phyloP scores from a whole-genome alignment of 1,140 invertebrate genomes.

The Nasonia vitripennis region DNA sequence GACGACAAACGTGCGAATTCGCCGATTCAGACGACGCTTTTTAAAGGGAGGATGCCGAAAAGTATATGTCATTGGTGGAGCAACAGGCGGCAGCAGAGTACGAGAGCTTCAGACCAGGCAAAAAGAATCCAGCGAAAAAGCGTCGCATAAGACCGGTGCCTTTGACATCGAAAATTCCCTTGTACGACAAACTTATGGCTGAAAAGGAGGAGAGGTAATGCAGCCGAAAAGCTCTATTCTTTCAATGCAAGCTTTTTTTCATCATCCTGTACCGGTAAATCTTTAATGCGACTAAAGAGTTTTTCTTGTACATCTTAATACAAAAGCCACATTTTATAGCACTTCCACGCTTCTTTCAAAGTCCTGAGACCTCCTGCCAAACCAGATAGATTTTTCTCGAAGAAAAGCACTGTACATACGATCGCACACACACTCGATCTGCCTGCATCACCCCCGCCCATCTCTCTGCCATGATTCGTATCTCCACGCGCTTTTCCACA shows the following conservation, averaged over 20 bases:
- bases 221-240: background rate
- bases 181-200: constrained; percentile 82
- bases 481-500: constrained; percentile 46
- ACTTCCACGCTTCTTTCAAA: too few relatives aligned
- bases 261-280: too few relatives aligned
- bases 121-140: constrained; percentile 66
- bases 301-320: too few relatives aligned
- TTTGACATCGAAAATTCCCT: constrained; percentile 80
- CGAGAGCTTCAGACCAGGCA: constrained; percentile 23
- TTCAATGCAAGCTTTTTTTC: too few relatives aligned
- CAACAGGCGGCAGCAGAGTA: constrained; percentile 19
- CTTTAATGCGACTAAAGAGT: too few relatives aligned
- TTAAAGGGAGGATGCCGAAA: constrained; percentile 79
- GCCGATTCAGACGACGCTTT: constrained; percentile 1
- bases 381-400: too few relatives aligned
- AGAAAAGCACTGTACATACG: too few relatives aligned
- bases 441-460: too few relatives aligned
- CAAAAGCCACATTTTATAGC: too few relatives aligned
- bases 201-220: constrained; percentile 81
- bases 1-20: background rate
- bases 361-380: too few relatives aligned
- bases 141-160: constrained; percentile 78
- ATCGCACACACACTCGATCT: too few relatives aligned
- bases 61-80: constrained; percentile 65
- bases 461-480: background rate